These are phyloP conservation scores for Prorops nasuta DNA, from an alignment of 1,140 invertebrate species.

Conservation along the genomic window DNA sequence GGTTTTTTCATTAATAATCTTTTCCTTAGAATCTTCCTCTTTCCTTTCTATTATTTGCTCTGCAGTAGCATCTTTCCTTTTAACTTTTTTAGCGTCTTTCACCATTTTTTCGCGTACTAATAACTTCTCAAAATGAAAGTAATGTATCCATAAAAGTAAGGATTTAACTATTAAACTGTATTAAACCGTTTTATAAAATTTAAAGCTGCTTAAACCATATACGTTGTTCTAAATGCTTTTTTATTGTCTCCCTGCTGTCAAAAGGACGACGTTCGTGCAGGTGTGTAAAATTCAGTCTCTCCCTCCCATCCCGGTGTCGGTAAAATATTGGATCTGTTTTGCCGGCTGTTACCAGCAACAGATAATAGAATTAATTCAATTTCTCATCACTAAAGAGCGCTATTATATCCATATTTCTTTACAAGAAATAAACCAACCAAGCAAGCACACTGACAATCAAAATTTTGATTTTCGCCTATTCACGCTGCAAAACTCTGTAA, in stretches of 20 bases:
- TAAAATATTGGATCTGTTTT: neutral
- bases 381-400: neutral
- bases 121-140: no score
- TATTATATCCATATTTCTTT: neutral
- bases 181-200: no score
- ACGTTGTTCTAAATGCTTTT: no score
- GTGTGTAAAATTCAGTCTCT: no score
- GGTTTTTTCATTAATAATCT: conserved; percentile 16
- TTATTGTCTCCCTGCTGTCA: no score
- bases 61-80: conserved; percentile 29
- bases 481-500: conserved; percentile 8
- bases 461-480: conserved; percentile 32
- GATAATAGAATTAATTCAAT: neutral
- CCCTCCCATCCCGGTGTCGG: neutral
- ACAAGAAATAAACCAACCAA: no score
- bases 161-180: no score
- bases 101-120: conserved; percentile 36
- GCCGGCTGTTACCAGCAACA: neutral
- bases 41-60: no score
- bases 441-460: conserved; percentile 4
- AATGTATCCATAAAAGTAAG: no score
- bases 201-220: no score
- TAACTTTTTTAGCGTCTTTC: conserved; percentile 24
- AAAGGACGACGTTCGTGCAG: no score
- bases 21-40: conserved; percentile 21